phyloP scores from a whole-genome alignment of 2,797 vertebrate species.

The Enteromius unitaeniatus region DNA sequence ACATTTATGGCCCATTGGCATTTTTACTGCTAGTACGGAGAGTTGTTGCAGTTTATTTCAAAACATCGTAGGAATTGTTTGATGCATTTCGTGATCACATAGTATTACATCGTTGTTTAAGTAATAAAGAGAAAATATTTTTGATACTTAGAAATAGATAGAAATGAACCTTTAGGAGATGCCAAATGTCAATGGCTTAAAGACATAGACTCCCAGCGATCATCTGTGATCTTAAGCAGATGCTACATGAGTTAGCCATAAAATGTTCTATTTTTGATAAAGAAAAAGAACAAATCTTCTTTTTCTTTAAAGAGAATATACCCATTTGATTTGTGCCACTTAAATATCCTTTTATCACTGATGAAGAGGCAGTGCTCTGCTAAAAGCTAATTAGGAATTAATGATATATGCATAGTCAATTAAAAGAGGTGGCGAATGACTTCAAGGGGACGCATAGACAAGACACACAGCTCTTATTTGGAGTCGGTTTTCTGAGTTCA shows the following conservation, averaged over 20 bases:
- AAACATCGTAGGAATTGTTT: too few relatives aligned
- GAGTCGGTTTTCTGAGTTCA: conserved; percentile 3
- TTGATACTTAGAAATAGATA: too few relatives aligned
- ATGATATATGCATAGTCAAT: conserved; percentile 52
- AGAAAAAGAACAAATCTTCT: not conserved
- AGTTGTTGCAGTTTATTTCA: too few relatives aligned
- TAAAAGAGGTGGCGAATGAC: conserved; percentile 25
- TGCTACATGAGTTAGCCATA: not conserved
- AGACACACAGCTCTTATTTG: conserved; percentile 10
- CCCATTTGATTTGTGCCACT: conserved; percentile 29
- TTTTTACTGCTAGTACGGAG: too few relatives aligned
- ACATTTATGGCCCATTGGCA: too few relatives aligned
- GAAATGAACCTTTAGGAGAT: too few relatives aligned
- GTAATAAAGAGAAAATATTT: too few relatives aligned
- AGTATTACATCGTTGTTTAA: too few relatives aligned
- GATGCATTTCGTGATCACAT: too few relatives aligned
- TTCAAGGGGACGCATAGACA: not conserved
- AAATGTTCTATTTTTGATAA: not conserved
- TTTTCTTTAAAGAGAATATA: conserved; percentile 11
- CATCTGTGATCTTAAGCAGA: too few relatives aligned
- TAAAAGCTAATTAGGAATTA: conserved; percentile 55
- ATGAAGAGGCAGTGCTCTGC: conserved; percentile 23
- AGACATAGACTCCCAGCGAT: too few relatives aligned
- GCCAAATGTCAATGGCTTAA: too few relatives aligned
- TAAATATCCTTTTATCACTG: conserved; percentile 10